Percentiles rank a stretch among this genome's conserved stretches.
phyloP scores from a whole-genome alignment of 2,888 invertebrate genomes.

The Ametastegia equiseti region DNA sequence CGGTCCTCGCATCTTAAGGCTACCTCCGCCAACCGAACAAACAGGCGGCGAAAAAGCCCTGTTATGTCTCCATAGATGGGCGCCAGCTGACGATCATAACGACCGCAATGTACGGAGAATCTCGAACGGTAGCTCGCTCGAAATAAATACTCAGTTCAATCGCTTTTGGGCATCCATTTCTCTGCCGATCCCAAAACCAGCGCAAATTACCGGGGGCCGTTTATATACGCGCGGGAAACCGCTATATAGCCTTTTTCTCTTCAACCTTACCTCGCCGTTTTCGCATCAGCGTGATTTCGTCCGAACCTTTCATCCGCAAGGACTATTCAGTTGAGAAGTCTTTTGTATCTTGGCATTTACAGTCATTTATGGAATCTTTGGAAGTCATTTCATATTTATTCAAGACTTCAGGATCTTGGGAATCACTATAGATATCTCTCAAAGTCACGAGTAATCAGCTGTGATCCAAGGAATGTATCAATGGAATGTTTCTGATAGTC shows the following conservation, averaged over 20 bases:
- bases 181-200: conserved; percentile 33
- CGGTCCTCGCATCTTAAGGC: neutral
- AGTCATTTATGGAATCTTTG: no score
- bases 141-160: conserved; percentile 4
- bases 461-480: no score
- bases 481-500: no score
- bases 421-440: no score
- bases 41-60: conserved; percentile 17
- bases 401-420: no score
- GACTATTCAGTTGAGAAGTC: no score
- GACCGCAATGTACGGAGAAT: conserved; percentile 9
- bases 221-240: neutral
- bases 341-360: no score
- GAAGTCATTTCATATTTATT: no score
- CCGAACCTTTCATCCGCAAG: no score
- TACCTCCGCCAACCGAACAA: conserved; percentile 35
- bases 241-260: neutral
- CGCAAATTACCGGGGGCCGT: conserved; percentile 21
- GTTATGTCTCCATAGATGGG: conserved; percentile 48
- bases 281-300: neutral
- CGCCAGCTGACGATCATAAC: conserved; percentile 37
- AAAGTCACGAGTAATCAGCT: no score
- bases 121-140: conserved; percentile 39
- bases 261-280: neutral
- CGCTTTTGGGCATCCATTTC: conserved; percentile 21